Evolutionary conservation across 2,113 vertebrate genomes (phyloP).

Genomic region (Pterocles burchelli): DNA sequence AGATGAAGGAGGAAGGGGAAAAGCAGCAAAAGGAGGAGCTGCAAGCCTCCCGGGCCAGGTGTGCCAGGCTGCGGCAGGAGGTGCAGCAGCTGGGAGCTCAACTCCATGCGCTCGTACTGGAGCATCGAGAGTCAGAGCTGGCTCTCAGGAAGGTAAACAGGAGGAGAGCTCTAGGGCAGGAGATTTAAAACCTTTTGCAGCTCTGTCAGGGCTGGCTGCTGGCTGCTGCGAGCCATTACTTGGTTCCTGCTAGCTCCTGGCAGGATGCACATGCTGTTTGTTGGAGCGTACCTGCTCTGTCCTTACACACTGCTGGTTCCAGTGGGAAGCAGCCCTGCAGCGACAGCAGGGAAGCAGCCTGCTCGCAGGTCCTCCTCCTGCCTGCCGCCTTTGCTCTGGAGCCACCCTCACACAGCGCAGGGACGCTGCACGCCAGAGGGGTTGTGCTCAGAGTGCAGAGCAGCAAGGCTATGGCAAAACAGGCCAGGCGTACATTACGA

Average conservation of each 20-base stretch:
- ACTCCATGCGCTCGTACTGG: constrained; percentile 62
- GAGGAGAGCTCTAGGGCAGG: background rate
- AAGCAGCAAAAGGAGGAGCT: constrained; percentile 67
- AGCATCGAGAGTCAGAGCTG: constrained; percentile 77
- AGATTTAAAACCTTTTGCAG: background rate
- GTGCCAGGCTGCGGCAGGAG: constrained; percentile 73
- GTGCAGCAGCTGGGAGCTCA: constrained; percentile 61
- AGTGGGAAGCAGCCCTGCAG: background rate
- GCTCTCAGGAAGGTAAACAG: constrained; percentile 77
- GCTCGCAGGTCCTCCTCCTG: background rate
- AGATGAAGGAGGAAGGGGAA: constrained; percentile 56
- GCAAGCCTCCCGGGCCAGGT: constrained; percentile 59
- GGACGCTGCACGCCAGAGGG: background rate
- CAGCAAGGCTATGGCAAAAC: background rate
- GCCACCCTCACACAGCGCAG: background rate
- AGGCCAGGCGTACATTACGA: background rate
- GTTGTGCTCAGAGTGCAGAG: background rate
- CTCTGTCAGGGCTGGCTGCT: background rate
- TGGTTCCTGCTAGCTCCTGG: background rate
- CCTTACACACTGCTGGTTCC: background rate
- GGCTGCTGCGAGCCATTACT: background rate
- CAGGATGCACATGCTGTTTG: background rate
- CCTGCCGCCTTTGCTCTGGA: background rate
- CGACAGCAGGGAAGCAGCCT: background rate
- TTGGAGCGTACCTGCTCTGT: background rate